Evolutionary conservation across 2,888 invertebrate genomes (phyloP), one percentile per base, ranked within the genome.

Genomic region (Auanema sp.): DNA sequence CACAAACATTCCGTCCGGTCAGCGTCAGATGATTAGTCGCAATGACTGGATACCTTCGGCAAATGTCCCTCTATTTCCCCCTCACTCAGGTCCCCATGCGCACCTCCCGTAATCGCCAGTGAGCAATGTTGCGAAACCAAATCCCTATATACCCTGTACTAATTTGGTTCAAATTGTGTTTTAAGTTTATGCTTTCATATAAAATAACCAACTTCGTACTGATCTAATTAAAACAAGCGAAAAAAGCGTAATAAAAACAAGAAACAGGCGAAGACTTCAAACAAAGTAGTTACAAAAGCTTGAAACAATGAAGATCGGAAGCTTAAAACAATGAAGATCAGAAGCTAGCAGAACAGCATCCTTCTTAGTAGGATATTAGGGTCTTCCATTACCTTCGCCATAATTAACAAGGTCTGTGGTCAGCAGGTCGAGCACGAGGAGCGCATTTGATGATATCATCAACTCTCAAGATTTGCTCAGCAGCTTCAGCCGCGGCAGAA

Each of bases 391-490:
- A 50, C 21, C 21, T 50, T 50, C 50, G 50, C 21, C 21, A 12
- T 21, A 43, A 41, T 78, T 76, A 81, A 68, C 81, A 81, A 49
- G 81, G 81, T 47, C 81, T 69, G 65, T 78, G 73, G 67, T 81
- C 81, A 41, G 60, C 74, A 14, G 68, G 68, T 43, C 81, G 76
- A 8, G 69, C 77, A 25, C 81, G 73, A 11, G 81, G 81, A 21
- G 81, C 81, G 54, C 79, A 78, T 85, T 90, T 92, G 68, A 99
- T 90, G 76, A 99, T 98, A 86, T 94, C 90, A 86, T 99, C 98
- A 0, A 99, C 98, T 60, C 98, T 90, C 21, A 99, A 88, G 79
- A 99, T 97, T 92, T 98, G 94, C 87, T 98, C 97, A 0, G 74
- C 72, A 10, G 76, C 76, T 59, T 76, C 76, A 12, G 76, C 76